phyloP scores from a whole-genome alignment of 2,888 invertebrate genomes.

The Campaea margaritaria region DNA sequence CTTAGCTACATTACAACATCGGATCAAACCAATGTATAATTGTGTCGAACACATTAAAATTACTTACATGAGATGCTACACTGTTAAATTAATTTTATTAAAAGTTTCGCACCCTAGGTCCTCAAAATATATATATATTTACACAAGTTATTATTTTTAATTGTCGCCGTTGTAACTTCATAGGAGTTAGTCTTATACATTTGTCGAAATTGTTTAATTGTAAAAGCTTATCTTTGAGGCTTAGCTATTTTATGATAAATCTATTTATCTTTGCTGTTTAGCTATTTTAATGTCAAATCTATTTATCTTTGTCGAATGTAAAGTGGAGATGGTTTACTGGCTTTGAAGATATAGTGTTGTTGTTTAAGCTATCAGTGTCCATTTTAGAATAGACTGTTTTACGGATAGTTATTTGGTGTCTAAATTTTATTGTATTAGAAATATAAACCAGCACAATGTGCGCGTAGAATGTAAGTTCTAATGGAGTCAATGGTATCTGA shows the following conservation, averaged over 20 bases:
- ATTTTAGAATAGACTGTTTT: neutral
- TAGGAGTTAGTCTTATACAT: conserved; percentile 45
- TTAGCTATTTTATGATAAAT: no score
- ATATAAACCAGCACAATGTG: neutral
- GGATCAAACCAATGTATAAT: conserved; percentile 10
- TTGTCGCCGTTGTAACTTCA: conserved; percentile 21
- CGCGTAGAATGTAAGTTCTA: neutral
- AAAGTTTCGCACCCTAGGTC: neutral
- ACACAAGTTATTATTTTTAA: conserved; percentile 1
- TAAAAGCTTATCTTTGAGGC: neutral
- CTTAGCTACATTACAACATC: conserved; percentile 21
- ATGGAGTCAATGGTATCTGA: conserved; percentile 23
- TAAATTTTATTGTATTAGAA: conserved; percentile 1
- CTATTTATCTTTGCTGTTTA: neutral
- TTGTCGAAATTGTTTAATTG: conserved; percentile 41
- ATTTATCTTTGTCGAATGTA: no score
- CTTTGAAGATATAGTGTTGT: neutral
- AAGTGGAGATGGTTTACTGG: neutral
- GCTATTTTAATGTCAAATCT: no score
- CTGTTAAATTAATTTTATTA: neutral
- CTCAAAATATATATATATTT: neutral
- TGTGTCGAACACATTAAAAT: conserved; percentile 36
- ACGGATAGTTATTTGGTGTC: neutral
- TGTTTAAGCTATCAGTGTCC: neutral
- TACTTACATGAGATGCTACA: conserved; percentile 17